Base-by-base conservation (phyloP, 1,140 invertebrate species). In the Laupala kohalensis region DNA sequence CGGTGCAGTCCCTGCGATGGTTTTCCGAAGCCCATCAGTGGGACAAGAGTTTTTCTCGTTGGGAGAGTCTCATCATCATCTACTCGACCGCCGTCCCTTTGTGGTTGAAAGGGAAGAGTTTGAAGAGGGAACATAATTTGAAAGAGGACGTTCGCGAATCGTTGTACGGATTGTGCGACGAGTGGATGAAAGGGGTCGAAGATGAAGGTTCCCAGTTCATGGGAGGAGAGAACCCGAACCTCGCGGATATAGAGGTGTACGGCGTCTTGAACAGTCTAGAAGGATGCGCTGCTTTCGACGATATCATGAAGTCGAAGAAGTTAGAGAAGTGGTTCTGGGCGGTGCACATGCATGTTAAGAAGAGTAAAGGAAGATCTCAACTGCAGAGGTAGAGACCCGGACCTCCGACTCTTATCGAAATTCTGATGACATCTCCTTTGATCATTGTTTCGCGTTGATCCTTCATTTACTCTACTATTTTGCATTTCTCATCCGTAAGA, bases 181-280 rank as follows among this genome's bases (percentile, higher is more conserved):
- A 86, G 30, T 99, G 94, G 94, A 83, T 89, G 37, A 83, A 80
- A 64, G 87, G 84, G 37, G 79, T 98, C 0, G 88, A 90, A 25
- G 84, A 84, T 63, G 88, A 89, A 75, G 88, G 88, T 5, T 84
- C 84, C 0, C 83, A 83, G 37, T 76, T 78, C 37, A 98, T 97
- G 77, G 87, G 93, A 81, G 91, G 95, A 75, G 96, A 96, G 2
- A 81, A 88, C 19, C 97, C 97, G 13, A 92, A 98, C 80, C 83
- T 99, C 5, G 92, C 95, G 4, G 97, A 99, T 85, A 83, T 99
- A 67, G 88, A 94, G 6, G 91, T 99, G 0, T 99, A 92, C 80
- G 97, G 97, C 19, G 88, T 96, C 13, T 82, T 99, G 3, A 94
- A 87, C 76, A 96, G 96, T 77, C 97, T 99, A 77, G 95, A 98